Conservation (phyloP, 2,888 invertebrate genomes). For the Pristionchus arcanus region DNA sequence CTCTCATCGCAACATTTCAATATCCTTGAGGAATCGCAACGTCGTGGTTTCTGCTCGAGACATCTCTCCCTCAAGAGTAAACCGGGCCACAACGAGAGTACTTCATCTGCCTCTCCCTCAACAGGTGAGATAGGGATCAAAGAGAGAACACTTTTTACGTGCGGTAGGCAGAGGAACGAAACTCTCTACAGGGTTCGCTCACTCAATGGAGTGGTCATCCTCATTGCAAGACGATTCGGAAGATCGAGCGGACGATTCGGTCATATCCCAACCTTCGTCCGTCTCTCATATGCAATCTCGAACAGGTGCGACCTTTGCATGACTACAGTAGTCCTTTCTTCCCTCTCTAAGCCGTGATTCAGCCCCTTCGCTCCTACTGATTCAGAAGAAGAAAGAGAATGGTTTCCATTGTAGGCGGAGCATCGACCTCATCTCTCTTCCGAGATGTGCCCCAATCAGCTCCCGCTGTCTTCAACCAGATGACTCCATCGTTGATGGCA, state of each 20-base stretch:
- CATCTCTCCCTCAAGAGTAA: conserved; percentile 90
- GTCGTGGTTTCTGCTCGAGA: conserved; percentile 95
- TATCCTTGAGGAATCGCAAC: conserved; percentile 88
- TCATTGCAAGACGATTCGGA: conserved; percentile 1
- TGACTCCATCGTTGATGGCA: neutral
- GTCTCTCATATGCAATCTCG: conserved; percentile 32
- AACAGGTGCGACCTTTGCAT: conserved; percentile 41
- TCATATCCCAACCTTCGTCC: neutral
- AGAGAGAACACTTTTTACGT: neutral
- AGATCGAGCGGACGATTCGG: neutral
- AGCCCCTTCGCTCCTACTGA: neutral
- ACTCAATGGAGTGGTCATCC: conserved; percentile 53
- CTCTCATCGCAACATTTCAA: conserved; percentile 32
- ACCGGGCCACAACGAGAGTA: conserved; percentile 57
- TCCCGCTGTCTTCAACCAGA: conserved; percentile 24
- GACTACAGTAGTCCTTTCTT: conserved; percentile 24
- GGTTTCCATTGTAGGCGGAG: conserved; percentile 36
- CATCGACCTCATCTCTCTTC: conserved; percentile 40
- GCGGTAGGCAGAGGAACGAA: neutral
- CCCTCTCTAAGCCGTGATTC: conserved; percentile 46
- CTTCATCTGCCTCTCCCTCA: conserved; percentile 5
- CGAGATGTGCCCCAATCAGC: conserved; percentile 52
- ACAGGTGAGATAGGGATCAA: conserved; percentile 6
- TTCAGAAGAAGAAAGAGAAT: conserved; percentile 25
- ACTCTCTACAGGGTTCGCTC: conserved; percentile 26